phyloP scores from a whole-genome alignment of 2,888 invertebrate genomes.

The Cryptus armator region DNA sequence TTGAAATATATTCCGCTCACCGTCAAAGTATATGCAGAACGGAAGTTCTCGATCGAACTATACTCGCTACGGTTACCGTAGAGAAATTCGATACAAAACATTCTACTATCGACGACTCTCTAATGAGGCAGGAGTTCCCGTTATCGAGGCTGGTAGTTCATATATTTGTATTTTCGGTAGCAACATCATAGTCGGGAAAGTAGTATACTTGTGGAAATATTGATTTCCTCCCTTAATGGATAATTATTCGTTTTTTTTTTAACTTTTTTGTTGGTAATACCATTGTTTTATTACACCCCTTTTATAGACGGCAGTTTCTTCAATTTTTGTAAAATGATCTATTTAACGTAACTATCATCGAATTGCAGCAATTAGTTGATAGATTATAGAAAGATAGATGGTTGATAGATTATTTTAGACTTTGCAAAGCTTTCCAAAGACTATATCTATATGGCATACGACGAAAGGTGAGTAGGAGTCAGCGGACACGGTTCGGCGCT shows the following conservation, averaged over 20 bases:
- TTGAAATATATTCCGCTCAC: not conserved
- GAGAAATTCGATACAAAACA: not conserved
- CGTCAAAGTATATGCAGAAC: constrained; percentile 1
- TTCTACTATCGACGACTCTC: not conserved
- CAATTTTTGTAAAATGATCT: too few relatives aligned
- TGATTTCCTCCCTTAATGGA: too few relatives aligned
- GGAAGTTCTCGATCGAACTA: not conserved
- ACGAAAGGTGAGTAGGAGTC: not conserved
- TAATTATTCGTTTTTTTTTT: too few relatives aligned
- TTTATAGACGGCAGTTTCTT: too few relatives aligned
- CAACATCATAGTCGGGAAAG: not conserved
- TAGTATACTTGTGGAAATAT: too few relatives aligned
- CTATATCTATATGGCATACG: not conserved
- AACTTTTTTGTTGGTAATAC: too few relatives aligned
- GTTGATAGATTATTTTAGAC: too few relatives aligned
- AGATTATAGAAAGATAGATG: too few relatives aligned
- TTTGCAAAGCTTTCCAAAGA: too few relatives aligned
- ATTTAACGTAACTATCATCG: too few relatives aligned
- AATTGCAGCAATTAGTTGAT: too few relatives aligned
- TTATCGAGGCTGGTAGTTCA: not conserved
- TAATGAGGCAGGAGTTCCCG: not conserved
- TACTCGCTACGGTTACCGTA: not conserved
- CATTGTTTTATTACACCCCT: too few relatives aligned
- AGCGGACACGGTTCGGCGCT: not conserved
- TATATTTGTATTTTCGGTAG: not conserved